Conservation (phyloP, 2,113 vertebrate genomes). For the Triplophysa rosa region DNA sequence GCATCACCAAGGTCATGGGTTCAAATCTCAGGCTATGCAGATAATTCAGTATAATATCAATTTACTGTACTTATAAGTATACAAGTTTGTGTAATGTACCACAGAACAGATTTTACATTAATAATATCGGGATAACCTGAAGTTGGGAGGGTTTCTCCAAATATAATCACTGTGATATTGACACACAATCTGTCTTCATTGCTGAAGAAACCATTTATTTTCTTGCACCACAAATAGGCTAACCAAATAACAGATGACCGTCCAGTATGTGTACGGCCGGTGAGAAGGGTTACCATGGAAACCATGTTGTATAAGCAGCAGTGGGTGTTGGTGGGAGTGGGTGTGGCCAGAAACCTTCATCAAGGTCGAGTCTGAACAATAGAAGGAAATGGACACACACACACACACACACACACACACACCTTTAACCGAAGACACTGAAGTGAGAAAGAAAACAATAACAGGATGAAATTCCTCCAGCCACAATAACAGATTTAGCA, state of each 20-base stretch:
- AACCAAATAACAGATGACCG: background rate
- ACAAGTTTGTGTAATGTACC: background rate
- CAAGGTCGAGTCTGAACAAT: constrained; percentile 69
- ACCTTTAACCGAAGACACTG: background rate
- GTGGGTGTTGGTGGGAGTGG: constrained; percentile 44
- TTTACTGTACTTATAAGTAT: background rate
- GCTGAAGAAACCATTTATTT: background rate
- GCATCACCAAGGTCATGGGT: too few relatives aligned
- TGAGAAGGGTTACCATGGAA: constrained; percentile 63
- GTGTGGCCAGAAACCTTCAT: constrained; percentile 40
- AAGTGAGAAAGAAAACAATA: background rate
- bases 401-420: constrained; percentile 50
- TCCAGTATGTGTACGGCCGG: background rate
- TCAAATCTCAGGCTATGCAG: too few relatives aligned
- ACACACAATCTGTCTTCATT: background rate
- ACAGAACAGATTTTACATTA: too few relatives aligned
- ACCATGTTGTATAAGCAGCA: constrained; percentile 45
- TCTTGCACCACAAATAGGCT: constrained; percentile 7
- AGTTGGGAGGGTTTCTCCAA: too few relatives aligned
- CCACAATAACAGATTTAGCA: background rate
- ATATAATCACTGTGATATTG: too few relatives aligned
- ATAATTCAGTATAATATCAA: background rate
- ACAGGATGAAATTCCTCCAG: background rate
- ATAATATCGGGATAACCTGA: too few relatives aligned
- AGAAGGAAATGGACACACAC: constrained; percentile 66